Evolutionary conservation across 2,113 vertebrate genomes (phyloP).

Genomic region (Lontra canadensis): DNA sequence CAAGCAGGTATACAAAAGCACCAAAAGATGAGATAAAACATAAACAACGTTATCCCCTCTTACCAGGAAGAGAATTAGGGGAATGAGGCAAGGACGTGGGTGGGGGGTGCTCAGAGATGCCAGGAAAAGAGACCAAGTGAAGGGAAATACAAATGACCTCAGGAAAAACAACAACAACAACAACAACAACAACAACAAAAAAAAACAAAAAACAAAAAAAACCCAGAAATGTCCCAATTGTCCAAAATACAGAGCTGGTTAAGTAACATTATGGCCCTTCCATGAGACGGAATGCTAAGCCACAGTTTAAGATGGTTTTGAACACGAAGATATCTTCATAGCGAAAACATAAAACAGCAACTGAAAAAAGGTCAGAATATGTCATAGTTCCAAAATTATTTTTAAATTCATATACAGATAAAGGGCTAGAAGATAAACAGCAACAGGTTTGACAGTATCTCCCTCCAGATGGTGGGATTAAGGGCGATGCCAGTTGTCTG

Average conservation of each 20-base stretch:
- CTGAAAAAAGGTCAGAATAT: neutral
- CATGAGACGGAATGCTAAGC: neutral
- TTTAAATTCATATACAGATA: neutral
- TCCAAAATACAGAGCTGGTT: neutral
- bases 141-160: neutral
- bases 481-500: neutral
- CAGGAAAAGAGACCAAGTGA: neutral
- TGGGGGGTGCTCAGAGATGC: neutral
- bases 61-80: slow-evolving; percentile 12
- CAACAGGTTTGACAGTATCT: neutral
- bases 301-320: neutral
- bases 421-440: neutral
- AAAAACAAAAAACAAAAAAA: neutral
- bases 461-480: neutral
- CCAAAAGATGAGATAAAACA: neutral
- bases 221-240: neutral
- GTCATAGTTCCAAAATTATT: neutral
- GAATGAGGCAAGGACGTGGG: neutral
- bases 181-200: neutral
- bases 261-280: neutral
- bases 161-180: neutral
- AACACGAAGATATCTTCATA: neutral
- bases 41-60: neutral
- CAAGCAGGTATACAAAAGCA: neutral
- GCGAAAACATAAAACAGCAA: neutral